These are phyloP conservation scores for Xenentodon cancila DNA, from an alignment of 2,797 vertebrate species.

Conservation along the genomic window DNA sequence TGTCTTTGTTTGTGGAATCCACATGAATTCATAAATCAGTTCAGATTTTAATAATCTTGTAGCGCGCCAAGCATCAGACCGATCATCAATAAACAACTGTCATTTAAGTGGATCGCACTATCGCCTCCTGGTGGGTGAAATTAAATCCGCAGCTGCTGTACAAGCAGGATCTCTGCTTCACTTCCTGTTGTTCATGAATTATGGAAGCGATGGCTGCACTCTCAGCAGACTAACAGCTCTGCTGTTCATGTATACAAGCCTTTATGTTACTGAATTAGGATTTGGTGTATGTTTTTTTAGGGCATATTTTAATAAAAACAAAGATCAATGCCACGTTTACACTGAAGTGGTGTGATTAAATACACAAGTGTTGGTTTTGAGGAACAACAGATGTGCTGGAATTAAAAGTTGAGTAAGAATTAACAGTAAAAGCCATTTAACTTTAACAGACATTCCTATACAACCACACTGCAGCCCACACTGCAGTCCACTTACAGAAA, in stretches of 20 bases:
- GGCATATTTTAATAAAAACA: neutral
- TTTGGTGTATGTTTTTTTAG: constrained; percentile 18
- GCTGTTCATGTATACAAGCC: constrained; percentile 21
- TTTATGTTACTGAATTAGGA: constrained; percentile 5
- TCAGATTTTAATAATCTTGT: too few species aligned
- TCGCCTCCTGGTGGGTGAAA: constrained; percentile 44
- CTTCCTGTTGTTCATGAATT: constrained; percentile 41
- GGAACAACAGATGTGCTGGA: constrained; percentile 1
- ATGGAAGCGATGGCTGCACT: constrained; percentile 41
- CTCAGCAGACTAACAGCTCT: constrained; percentile 40
- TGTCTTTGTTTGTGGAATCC: too few species aligned
- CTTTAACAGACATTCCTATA: too few species aligned
- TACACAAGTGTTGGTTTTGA: neutral
- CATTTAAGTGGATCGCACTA: too few species aligned
- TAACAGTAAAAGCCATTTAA: neutral
- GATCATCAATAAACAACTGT: too few species aligned
- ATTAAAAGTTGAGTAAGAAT: neutral
- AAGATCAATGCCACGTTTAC: constrained; percentile 3
- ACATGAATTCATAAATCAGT: too few species aligned
- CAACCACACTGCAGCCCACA: too few species aligned
- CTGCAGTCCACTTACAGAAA: too few species aligned
- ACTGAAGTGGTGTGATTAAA: neutral
- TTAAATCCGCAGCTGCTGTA: neutral
- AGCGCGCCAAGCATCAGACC: too few species aligned
- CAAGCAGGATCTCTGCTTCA: constrained; percentile 6